Percentiles rank a stretch among this genome's conserved stretches.
These are phyloP conservation scores for Dasyprocta punctata DNA, from an alignment of 2,113 vertebrate genomes.

Conservation along the genomic window DNA sequence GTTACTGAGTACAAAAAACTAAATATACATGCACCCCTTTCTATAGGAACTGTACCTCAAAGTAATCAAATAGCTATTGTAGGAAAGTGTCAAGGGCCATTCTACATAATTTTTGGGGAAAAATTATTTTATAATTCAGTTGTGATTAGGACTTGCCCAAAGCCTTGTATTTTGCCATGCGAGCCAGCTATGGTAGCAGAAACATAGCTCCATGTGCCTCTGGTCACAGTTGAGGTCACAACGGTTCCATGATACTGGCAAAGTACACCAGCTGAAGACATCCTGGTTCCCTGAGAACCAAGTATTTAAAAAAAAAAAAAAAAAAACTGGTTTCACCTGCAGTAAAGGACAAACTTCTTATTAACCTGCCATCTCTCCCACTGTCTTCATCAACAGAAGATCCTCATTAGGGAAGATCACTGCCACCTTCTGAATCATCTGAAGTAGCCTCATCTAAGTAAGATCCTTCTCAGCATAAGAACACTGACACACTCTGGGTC, in stretches of 20 bases:
- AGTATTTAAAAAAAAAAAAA: not conserved
- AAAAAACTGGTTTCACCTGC: not conserved
- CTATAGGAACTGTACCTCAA: not conserved
- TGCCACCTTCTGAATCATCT: not conserved
- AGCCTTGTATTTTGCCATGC: not conserved
- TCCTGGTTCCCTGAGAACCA: not conserved
- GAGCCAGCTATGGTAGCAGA: not conserved
- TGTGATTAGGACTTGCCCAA: not conserved
- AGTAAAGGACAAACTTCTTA: not conserved
- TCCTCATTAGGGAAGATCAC: not conserved
- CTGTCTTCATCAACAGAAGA: not conserved
- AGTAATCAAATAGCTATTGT: not conserved
- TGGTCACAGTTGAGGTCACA: not conserved
- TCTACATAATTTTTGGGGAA: not conserved
- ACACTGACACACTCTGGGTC: not conserved
- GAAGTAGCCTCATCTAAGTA: not conserved
- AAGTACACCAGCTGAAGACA: not conserved
- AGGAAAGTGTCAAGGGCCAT: not conserved
- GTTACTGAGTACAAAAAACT: not conserved
- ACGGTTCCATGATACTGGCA: not conserved
- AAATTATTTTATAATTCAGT: not conserved
- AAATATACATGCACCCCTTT: not conserved
- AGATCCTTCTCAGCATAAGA: not conserved
- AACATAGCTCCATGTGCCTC: not conserved
- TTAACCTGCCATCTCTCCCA: not conserved